Base-by-base conservation (phyloP, 2,113 vertebrate genomes). In the Calidris pygmaea region DNA sequence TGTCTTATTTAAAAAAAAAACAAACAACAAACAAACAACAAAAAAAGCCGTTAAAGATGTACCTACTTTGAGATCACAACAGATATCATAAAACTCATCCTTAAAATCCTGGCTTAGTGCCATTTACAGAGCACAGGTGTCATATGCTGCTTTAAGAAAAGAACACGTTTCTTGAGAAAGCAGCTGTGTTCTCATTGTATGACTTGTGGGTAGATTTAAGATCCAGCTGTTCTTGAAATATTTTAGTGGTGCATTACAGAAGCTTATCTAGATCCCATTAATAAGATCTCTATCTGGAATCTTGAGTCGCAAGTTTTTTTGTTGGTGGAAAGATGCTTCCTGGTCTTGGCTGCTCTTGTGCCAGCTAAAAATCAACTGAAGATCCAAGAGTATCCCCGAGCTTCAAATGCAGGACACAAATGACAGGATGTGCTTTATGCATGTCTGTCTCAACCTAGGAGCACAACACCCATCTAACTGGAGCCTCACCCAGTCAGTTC, bases 141-240 rank as follows among this genome's bases (percentile, higher is more conserved):
- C 79, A 58, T 83, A 80, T 12, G 56, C 76, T 94, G 32, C 85
- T 82, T n/a, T 73, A 45, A 79, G 67, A 78, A 82, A 91, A 82
- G 35, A 70, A 59, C 14, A 10, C 22, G 35, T 82, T 93, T 78
- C 67, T 75, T 1, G 3, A 87, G 68, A 90, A 87, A 87, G 52
- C 55, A 72, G 35, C 52, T 86, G 7, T 68, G 37, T 73, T 94
- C 80, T 78, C 72, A 34, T 37, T 68, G 58, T 89, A n/a, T 4
- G 10, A 39, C 37, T 92, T 89, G 68, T 92, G 58, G 22, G 52
- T 84, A 92, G 39, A 90, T 90, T 94, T 90, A 93, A 93, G 72
- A 83, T 89, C 70, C 80, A 93, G 88, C 56, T 90, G 79, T 65
- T 93, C 30, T 68, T 74, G 58, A 72, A 93, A 78, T 77, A 89